These are phyloP conservation scores for Globicephala melas DNA, from an alignment of 2,113 vertebrate species.

Conservation along the genomic window DNA sequence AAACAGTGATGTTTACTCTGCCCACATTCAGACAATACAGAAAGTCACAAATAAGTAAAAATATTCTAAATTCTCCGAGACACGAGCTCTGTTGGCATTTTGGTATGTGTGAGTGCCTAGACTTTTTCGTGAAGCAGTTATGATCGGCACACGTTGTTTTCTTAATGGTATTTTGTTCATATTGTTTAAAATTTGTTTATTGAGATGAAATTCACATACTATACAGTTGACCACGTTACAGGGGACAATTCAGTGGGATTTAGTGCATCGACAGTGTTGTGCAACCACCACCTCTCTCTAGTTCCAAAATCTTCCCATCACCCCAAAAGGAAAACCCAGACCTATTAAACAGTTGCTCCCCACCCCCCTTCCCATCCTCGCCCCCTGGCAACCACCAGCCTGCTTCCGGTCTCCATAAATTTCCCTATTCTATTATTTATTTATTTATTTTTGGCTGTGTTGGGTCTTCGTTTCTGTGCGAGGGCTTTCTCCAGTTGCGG, in stretches of 20 bases:
- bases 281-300: not conserved
- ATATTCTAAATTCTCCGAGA: not conserved
- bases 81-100: not conserved
- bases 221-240: not conserved
- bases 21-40: not conserved
- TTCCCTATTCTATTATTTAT: not conserved
- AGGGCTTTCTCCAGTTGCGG: no score
- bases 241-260: not conserved
- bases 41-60: not conserved
- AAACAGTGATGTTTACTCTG: not conserved
- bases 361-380: rapidly evolving
- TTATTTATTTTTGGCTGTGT: no score
- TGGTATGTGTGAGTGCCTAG: no score
- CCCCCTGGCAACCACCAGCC: not conserved
- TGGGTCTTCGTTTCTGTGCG: no score
- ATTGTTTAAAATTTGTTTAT: not conserved
- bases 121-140: not conserved
- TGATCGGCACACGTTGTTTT: not conserved
- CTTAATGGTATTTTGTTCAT: not conserved
- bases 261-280: rapidly evolving
- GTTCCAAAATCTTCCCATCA: not conserved
- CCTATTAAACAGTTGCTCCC: rapidly evolving
- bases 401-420: not conserved
- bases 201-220: not conserved
- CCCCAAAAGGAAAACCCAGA: not conserved